phyloP scores from a whole-genome alignment of 1,140 invertebrate genomes.

The Cydia fagiglandana region DNA sequence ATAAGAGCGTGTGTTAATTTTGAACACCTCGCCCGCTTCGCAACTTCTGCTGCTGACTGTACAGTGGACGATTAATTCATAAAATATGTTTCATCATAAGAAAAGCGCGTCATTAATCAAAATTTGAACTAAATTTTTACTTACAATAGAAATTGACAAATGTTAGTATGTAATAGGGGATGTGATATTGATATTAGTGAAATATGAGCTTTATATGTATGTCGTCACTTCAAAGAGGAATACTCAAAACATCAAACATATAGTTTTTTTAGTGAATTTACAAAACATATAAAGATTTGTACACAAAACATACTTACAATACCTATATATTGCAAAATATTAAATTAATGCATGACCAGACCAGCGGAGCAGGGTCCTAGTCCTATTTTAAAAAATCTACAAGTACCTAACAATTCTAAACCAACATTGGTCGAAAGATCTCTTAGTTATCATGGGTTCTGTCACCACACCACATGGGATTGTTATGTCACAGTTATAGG shows the following conservation, averaged over 20 bases:
- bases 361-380: neutral
- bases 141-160: slow-evolving; percentile 28
- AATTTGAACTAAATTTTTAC: slow-evolving; percentile 27
- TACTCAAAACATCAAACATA: neutral
- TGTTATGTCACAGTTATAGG: no score
- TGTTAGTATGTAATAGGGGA: slow-evolving; percentile 10
- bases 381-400: neutral
- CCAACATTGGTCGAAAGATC: no score
- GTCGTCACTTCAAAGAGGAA: neutral
- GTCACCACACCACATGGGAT: no score
- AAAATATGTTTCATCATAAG: slow-evolving; percentile 22
- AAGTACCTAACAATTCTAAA: neutral
- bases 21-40: no score
- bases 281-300: neutral
- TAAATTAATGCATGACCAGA: no score
- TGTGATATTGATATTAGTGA: neutral
- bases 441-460: no score
- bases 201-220: neutral
- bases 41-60: neutral
- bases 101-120: slow-evolving; percentile 14
- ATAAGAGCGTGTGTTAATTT: no score
- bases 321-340: no score
- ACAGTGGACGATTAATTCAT: neutral
- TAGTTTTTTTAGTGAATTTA: neutral
- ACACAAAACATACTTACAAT: neutral